Conservation (phyloP, 2,888 invertebrate species). For the Adela reaumurella region DNA sequence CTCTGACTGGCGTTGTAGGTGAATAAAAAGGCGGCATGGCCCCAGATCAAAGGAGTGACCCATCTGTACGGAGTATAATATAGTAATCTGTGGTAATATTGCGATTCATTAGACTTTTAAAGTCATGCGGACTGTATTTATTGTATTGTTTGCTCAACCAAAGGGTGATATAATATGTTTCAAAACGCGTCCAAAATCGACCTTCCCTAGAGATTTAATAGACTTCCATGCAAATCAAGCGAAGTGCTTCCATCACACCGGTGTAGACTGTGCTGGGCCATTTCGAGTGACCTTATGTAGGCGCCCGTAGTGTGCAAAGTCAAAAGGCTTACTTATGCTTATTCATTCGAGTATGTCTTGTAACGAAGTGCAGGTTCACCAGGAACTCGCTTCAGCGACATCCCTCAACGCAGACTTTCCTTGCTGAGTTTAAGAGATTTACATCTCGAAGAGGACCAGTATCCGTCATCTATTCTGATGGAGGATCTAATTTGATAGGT, state of each 20-base stretch:
- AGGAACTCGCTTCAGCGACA: constrained; percentile 5
- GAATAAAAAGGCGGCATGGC: too few relatives aligned
- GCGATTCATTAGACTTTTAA: not conserved
- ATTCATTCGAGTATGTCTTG: constrained; percentile 6
- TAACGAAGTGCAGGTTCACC: constrained; percentile 5
- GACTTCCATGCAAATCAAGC: constrained; percentile 1
- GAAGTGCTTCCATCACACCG: constrained; percentile 4
- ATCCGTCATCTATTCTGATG: not conserved
- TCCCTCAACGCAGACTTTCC: constrained; percentile 1
- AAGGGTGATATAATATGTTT: constrained; percentile 4
- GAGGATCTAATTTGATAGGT: constrained; percentile 5
- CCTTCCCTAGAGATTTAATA: constrained; percentile 2
- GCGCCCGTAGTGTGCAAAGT: constrained; percentile 1
- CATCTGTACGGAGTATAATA: too few relatives aligned
- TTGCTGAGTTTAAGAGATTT: constrained; percentile 3
- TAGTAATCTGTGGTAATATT: too few relatives aligned
- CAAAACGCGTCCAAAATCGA: not conserved
- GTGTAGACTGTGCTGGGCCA: constrained; percentile 9
- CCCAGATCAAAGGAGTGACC: too few relatives aligned
- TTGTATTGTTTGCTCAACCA: too few relatives aligned
- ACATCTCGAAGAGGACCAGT: constrained; percentile 3
- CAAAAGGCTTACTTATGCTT: constrained; percentile 5
- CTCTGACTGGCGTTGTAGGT: too few relatives aligned
- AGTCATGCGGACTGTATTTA: not conserved
- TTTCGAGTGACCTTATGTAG: constrained; percentile 1